Evolutionary conservation across 2,113 vertebrate genomes (phyloP).

Genomic region (Prionailurus bengalensis): DNA sequence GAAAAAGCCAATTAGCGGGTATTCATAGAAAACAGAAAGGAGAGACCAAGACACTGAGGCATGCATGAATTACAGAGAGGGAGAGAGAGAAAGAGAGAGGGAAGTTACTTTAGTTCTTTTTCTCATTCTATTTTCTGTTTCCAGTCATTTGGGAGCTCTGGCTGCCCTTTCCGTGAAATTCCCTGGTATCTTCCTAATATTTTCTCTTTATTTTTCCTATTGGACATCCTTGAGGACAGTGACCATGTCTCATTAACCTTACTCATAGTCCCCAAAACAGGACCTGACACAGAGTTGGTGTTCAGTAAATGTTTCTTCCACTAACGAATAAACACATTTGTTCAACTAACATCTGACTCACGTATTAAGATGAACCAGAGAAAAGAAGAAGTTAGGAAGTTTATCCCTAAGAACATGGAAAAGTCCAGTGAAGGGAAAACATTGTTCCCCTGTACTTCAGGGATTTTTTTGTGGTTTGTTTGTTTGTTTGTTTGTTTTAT

Average conservation of each 20-base stretch:
- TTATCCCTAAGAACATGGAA: constrained; percentile 27
- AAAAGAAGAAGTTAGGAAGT: background rate
- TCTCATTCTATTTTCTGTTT: background rate
- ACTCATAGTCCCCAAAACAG: background rate
- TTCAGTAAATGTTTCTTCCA: background rate
- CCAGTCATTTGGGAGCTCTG: background rate
- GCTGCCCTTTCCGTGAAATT: background rate
- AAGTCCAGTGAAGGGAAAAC: background rate
- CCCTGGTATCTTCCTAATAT: background rate
- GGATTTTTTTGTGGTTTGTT: background rate
- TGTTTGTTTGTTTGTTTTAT: background rate
- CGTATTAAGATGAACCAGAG: background rate
- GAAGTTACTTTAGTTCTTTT: background rate
- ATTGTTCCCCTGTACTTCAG: background rate
- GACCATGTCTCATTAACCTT: background rate
- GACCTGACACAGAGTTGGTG: background rate
- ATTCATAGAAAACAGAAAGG: background rate
- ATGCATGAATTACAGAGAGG: no score
- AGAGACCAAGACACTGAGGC: background rate
- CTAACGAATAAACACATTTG: background rate
- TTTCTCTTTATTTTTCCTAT: background rate
- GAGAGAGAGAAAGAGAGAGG: no score
- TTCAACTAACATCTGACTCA: background rate
- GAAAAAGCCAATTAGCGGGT: background rate
- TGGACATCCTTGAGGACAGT: background rate